Percentiles rank a stretch among this genome's conserved stretches.
Conservation (phyloP, 2,797 vertebrate genomes). For the Orestias chungarensis region DNA sequence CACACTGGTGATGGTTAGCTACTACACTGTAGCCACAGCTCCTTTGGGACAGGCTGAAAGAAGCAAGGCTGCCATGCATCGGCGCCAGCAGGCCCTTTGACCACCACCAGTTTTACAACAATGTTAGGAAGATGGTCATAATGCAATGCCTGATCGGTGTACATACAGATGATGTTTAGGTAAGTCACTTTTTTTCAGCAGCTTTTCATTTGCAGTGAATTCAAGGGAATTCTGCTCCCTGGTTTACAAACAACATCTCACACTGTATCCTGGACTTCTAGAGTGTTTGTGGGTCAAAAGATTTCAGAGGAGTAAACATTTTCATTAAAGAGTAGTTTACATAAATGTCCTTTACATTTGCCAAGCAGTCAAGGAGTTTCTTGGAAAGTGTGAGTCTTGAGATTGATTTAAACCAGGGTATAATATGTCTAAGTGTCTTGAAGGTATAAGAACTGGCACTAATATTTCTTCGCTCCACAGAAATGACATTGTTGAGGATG, state of each 20-base stretch:
- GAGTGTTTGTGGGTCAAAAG: constrained; percentile 40
- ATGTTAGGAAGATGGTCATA: not conserved
- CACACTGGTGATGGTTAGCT: too few species aligned
- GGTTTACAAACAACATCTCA: constrained; percentile 62
- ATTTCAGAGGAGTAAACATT: constrained; percentile 29
- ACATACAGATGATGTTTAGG: constrained; percentile 40
- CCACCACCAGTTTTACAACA: too few species aligned
- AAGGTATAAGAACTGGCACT: constrained; percentile 59
- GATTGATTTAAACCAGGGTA: constrained; percentile 66
- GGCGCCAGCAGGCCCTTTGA: too few species aligned
- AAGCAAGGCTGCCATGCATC: too few species aligned
- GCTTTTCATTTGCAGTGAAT: constrained; percentile 70
- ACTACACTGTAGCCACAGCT: too few species aligned
- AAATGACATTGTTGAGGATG: constrained; percentile 50
- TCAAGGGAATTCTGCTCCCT: constrained; percentile 47
- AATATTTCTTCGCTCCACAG: constrained; percentile 48
- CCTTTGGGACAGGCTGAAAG: too few species aligned
- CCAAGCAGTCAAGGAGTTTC: constrained; percentile 48
- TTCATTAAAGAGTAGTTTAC: constrained; percentile 28
- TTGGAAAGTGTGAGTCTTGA: constrained; percentile 55
- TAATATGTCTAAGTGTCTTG: constrained; percentile 45
- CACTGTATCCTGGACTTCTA: constrained; percentile 43
- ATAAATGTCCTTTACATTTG: constrained; percentile 39
- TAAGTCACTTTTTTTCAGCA: constrained; percentile 47
- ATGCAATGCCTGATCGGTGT: constrained; percentile 27